Evolutionary conservation across 2,888 invertebrate genomes (phyloP).

Genomic region (Pristionchus exspectatus): DNA sequence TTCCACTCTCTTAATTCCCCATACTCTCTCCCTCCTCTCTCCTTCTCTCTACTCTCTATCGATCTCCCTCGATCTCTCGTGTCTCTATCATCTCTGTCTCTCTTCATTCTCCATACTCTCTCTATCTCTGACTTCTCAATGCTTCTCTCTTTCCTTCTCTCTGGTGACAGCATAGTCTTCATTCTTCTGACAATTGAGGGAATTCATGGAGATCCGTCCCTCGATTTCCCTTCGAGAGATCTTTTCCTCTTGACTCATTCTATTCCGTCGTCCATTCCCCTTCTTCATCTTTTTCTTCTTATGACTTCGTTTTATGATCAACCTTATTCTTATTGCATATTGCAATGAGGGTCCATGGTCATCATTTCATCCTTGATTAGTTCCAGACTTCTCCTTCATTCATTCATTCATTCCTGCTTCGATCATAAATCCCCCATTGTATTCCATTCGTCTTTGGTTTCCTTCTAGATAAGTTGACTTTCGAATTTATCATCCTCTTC

Average conservation of each 20-base stretch:
- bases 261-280: neutral
- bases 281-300: neutral
- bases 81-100: slow-evolving; percentile 25
- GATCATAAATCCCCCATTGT: slow-evolving; percentile 1
- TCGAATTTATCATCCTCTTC: neutral
- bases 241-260: slow-evolving; percentile 5
- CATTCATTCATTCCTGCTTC: slow-evolving; percentile 17
- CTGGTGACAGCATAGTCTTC: slow-evolving; percentile 13
- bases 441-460: neutral
- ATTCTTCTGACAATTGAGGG: slow-evolving; percentile 24
- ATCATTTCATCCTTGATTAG: neutral
- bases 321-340: neutral
- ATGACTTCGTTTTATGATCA: neutral
- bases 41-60: slow-evolving; percentile 27
- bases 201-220: neutral
- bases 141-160: slow-evolving; percentile 39
- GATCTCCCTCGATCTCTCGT: slow-evolving; percentile 24
- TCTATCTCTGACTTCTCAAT: neutral
- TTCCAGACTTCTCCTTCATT: neutral
- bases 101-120: slow-evolving; percentile 4
- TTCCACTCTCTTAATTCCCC: slow-evolving; percentile 4
- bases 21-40: neutral
- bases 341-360: neutral
- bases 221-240: neutral
- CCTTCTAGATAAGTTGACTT: neutral